These are phyloP conservation scores for Hemitrygon akajei DNA, from an alignment of 2,797 vertebrate genomes.

Conservation along the genomic window DNA sequence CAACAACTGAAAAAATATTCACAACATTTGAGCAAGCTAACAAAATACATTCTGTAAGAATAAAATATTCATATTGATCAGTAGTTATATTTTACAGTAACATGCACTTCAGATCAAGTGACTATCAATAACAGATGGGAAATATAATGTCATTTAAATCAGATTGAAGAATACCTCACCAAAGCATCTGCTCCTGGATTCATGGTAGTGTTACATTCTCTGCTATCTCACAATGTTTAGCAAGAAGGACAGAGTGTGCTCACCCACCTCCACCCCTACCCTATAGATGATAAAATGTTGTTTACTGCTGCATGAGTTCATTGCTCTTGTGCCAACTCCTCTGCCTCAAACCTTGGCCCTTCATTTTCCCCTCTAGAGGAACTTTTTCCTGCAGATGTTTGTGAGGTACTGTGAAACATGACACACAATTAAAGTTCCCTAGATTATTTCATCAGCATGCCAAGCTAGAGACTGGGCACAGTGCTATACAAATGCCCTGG, in stretches of 20 bases:
- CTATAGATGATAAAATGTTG: background rate
- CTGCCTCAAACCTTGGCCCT: background rate
- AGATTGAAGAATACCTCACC: too few species aligned
- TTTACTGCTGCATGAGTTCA: background rate
- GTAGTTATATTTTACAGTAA: background rate
- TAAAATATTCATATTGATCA: background rate
- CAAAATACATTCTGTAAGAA: constrained; percentile 1
- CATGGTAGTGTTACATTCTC: background rate
- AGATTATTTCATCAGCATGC: background rate
- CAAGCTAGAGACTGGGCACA: background rate
- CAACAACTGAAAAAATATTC: background rate
- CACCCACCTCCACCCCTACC: too few species aligned
- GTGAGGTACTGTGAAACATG: background rate
- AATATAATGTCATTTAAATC: background rate
- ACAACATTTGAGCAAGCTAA: background rate
- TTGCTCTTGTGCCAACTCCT: background rate
- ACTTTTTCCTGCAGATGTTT: background rate
- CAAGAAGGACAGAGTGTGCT: background rate
- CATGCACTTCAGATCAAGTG: background rate
- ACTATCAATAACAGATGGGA: background rate
- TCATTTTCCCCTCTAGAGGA: background rate
- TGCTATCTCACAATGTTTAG: background rate
- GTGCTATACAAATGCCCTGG: too few species aligned
- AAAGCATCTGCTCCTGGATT: background rate
- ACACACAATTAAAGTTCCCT: background rate